Evolutionary conservation across 2,888 invertebrate species (phyloP).

Genomic region (Ophioninae sp.): DNA sequence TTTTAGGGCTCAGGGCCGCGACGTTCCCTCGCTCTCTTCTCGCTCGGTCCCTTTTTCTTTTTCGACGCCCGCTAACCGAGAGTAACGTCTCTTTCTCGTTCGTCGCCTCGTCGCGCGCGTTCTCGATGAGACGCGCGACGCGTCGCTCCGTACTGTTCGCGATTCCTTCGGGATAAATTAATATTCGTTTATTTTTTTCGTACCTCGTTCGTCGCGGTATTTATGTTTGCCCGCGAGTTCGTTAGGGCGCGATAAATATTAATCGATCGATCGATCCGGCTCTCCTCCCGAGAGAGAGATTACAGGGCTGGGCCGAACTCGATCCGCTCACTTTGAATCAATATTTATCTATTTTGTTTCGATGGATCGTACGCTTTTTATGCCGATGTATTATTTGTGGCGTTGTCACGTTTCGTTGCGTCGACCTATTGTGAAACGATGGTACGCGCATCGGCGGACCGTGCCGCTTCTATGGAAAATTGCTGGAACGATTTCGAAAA

Average conservation of each 20-base stretch:
- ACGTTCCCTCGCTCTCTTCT: not conserved
- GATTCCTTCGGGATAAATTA: no score
- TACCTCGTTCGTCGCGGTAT: no score
- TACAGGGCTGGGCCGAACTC: not conserved
- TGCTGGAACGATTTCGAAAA: not conserved
- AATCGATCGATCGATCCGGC: not conserved
- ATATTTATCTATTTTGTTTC: not conserved
- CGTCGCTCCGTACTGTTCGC: no score
- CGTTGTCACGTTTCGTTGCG: not conserved
- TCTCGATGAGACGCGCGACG: no score
- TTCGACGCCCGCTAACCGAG: no score
- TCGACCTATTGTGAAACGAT: not conserved
- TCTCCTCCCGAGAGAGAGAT: not conserved
- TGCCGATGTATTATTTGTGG: not conserved
- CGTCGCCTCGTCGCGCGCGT: no score
- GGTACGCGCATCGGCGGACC: not conserved
- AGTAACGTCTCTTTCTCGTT: no score
- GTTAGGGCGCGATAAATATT: no score
- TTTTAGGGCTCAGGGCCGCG: not conserved
- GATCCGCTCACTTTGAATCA: not conserved
- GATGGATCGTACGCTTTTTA: not conserved
- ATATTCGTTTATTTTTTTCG: no score
- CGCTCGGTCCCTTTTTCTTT: no score
- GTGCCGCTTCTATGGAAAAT: not conserved
- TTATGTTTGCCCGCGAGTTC: no score